A percentile compares a stretch with the other conserved stretches of the same genome.
Conservation (phyloP, 2,888 invertebrate species). For the Erebia ligea region DNA sequence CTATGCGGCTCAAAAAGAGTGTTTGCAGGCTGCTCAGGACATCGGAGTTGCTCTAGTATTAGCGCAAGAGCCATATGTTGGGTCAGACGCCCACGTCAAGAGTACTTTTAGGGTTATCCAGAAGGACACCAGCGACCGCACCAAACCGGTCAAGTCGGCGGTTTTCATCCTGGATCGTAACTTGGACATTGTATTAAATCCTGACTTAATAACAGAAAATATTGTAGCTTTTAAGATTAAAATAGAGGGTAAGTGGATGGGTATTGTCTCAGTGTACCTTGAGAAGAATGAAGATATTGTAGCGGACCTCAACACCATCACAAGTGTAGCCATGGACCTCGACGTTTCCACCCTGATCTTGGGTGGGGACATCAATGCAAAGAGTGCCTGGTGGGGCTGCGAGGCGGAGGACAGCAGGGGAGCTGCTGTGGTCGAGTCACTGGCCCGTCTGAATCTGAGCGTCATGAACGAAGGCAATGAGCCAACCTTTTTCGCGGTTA, state of each 20-base stretch:
- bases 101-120: background rate
- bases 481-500: conserved; percentile 5
- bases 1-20: no score
- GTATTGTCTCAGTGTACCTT: background rate
- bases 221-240: background rate
- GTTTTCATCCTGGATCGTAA: background rate
- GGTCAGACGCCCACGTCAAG: background rate
- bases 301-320: background rate
- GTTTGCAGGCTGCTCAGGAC: no score
- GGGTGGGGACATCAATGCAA: conserved; percentile 20
- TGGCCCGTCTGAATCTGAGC: background rate
- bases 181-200: background rate
- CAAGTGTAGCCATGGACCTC: background rate
- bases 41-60: background rate
- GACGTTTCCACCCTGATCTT: background rate
- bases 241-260: background rate
- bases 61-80: conserved; percentile 9
- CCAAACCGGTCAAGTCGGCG: conserved; percentile 1
- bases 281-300: background rate
- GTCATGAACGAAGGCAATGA: conserved; percentile 8
- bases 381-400: conserved; percentile 28
- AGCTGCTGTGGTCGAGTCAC: background rate
- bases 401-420: conserved; percentile 14
- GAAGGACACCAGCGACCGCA: background rate
- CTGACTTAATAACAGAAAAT: background rate